Evolutionary conservation across 2,888 invertebrate species (phyloP), one percentile per base, ranked within the genome.

Genomic region (Pandemis heparana): DNA sequence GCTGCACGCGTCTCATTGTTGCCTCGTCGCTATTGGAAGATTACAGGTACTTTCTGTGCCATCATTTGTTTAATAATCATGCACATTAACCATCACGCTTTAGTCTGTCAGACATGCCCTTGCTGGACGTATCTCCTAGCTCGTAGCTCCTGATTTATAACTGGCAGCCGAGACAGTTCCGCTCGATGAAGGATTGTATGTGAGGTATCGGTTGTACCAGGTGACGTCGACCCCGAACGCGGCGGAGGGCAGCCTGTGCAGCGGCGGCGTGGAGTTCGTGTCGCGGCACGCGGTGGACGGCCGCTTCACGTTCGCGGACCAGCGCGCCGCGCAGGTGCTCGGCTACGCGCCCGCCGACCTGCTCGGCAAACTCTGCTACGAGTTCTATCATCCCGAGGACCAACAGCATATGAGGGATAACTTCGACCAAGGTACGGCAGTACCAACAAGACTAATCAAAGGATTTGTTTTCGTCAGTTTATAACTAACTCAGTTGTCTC

Each of bases 271-370:
- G 80, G 99, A 99, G 95, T 99, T 99, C 90, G 98, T 99, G 82
- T 98, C 99, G 63, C 96, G 99, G 59, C 99, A 99, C 94, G 97
- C 98, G 63, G 97, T 97, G 85, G 99, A 99, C 88, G 99, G 99
- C 18, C 99, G 99, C 88, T 99, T 99, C 92, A 99, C 99, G 69
- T 99, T 99, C 94, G 99, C 99, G 71, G 99, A 99, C 94, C 99
- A 99, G 91, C 97, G 99, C 83, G 99, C 99, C 66, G 96, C 98
- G 79, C 97, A 97, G 80, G 96, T 99, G 77, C 95, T 99, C 70
- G 99, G 99, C 16, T 98, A 99, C 90, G 97, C 98, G 72, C 99
- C 99, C 10, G 97, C 98, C 5, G 99, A 99, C 89, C 95, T 99
- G 77, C 95, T 99, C 75, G 99, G 99, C 73, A 99, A 99, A 89